Evolutionary conservation across 2,797 vertebrate species (phyloP), one percentile per base, ranked within the genome.

Genomic region (Brachyrhaphis roseni): DNA sequence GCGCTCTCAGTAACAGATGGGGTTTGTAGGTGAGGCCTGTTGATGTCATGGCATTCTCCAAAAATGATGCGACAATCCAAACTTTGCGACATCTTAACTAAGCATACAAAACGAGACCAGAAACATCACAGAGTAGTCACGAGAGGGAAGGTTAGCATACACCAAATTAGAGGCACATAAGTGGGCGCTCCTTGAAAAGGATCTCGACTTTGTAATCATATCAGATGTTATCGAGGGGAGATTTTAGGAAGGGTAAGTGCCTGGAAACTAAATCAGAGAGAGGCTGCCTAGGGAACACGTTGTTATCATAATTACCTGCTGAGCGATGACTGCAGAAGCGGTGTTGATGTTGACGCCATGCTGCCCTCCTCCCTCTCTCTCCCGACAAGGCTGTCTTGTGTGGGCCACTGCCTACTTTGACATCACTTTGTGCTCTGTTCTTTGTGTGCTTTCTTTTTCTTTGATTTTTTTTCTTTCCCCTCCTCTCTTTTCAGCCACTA

Each of bases 271-370:
- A 94, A 94, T 91, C 92, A 92, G 90, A 92, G 90, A 86, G 89
- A 82, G 87, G 83, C 88, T 79, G 90, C 88, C 89, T 75, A 78
- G 93, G 90, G 93, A 94, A 90, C 91, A 86, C 74, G 79, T 90
- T 92, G 91, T 94, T 92, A 93, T 94, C 93, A 85, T 93, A 93
- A 94, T 94, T 93, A 94, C 90, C 94, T 92, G 93, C 92, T 91
- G 93, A 93, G 89, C 86, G 89, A 91, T 87, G 92, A 91, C 91
- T 91, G 91, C 86, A 90, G 84, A 79, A 84, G 75, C 76, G 20
- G 82, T 82, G 91, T 90, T 91, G 92, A 90, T 91, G 91, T 92
- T 89, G 91, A 92, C 79, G 80, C 90, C 70, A 80, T 78, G 86
- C 89, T 86, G 85, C 91, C 89, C 91, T 87, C 78, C 77, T 73